Base-by-base conservation (phyloP, 2,113 vertebrate genomes). In the Chiloscyllium plagiosum region DNA sequence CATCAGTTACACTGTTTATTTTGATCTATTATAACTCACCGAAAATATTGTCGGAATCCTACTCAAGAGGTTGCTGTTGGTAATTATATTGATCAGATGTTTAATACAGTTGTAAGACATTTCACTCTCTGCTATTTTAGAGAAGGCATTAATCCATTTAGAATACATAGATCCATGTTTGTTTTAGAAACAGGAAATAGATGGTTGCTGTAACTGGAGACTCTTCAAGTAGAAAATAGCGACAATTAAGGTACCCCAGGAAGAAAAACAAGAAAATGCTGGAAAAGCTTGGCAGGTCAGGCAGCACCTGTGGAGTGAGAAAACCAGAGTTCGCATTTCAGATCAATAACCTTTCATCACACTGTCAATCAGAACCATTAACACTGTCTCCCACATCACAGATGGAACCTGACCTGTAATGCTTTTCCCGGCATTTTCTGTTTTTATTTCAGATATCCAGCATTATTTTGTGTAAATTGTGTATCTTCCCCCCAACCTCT, bases 31-130 rank as follows among this genome's bases (percentile, higher is more conserved):
- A 83, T 83, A 47, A 83, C 15, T 33, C 29, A n/a, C n/a, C 52
- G n/a, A 61, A 61, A 37, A 42, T 66, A 66, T 66, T 37, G 33
- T 37, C 37, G 61, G 89, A 92, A 8, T 92, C 33, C 61, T 92
- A 92, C n/a, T 17, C 89, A 92, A 65, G 33, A n/a, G 56, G 52
- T 29, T 65, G 29, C 61, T 92, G 65, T 66, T 92, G 61, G 56
- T 92, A 61, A 37, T 66, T 66, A 66, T 92, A 92, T 92, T 22
- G 61, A 92, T 92, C 89, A 92, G 65, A n/a, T 61, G n/a, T n/a
- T 92, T 92, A 92, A 66, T 22, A 92, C 15, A 66, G 37, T 66
- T 61, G 37, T 66, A 37, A 92, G 61, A 65, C 56, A 20, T 92
- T 92, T 33, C 29, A 2, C 7, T 76, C n/a, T 42, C 80, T 83